Conservation (phyloP, 2,113 vertebrate species). For the Gymnorhina tibicen region DNA sequence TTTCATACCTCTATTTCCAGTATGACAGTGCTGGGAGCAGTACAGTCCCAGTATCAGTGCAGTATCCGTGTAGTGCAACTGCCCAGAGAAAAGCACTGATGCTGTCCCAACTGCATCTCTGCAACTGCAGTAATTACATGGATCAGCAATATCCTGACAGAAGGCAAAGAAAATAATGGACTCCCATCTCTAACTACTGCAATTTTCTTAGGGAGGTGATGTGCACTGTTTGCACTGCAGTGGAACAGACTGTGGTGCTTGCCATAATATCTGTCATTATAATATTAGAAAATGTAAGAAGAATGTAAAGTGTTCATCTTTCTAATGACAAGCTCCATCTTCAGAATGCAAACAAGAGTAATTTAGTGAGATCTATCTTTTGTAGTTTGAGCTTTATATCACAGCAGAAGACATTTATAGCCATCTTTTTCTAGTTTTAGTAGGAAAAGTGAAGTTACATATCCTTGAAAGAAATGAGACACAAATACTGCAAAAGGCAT, state of each 20-base stretch:
- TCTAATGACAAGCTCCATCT: neutral
- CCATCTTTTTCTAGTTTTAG: neutral
- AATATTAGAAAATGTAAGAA: slow-evolving; percentile 20
- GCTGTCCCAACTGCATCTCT: neutral
- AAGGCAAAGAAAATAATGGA: neutral
- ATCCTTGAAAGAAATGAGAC: neutral
- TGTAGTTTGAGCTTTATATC: neutral
- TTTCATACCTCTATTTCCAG: neutral
- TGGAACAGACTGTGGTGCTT: slow-evolving; percentile 1
- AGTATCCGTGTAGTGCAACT: neutral
- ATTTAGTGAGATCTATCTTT: neutral
- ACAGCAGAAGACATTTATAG: neutral
- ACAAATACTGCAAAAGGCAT: neutral
- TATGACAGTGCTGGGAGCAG: neutral
- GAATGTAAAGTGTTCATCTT: neutral
- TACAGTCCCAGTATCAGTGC: neutral
- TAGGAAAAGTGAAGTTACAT: neutral
- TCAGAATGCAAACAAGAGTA: slow-evolving; percentile 9
- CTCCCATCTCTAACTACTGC: neutral
- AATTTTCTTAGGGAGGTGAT: neutral
- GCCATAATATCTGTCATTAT: slow-evolving; percentile 5
- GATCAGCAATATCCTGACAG: neutral
- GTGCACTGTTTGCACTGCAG: neutral
- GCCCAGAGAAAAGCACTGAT: neutral
- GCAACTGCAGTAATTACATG: neutral